Evolutionary conservation across 2,113 vertebrate genomes (phyloP).

Genomic region (Podarcis cretensis): DNA sequence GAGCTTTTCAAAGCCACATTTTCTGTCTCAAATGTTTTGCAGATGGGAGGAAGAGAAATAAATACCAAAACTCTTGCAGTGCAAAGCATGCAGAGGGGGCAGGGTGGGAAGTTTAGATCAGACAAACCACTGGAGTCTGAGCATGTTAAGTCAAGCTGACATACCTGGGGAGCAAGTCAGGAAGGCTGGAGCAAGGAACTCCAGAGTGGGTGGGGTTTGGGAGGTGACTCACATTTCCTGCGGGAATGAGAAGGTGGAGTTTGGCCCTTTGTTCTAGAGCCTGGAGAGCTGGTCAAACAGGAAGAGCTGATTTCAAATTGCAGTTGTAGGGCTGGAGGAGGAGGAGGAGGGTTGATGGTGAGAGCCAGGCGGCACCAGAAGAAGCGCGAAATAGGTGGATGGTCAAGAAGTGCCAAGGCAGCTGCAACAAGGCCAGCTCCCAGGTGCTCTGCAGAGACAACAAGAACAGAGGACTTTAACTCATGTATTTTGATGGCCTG

Average conservation of each 20-base stretch:
- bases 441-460: background rate
- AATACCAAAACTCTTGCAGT: too few species aligned
- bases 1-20: background rate
- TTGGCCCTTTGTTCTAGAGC: background rate
- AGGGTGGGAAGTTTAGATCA: background rate
- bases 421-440: background rate
- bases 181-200: background rate
- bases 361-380: background rate
- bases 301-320: slow-evolving; percentile 32
- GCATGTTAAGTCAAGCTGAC: background rate
- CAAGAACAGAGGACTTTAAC: background rate
- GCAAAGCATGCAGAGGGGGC: background rate
- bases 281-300: slow-evolving; percentile 65
- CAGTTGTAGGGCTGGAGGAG: slow-evolving; percentile 9
- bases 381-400: background rate
- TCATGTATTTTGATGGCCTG: background rate
- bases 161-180: background rate
- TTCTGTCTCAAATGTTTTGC: background rate
- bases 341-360: background rate
- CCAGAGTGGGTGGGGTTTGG: slow-evolving; percentile 39
- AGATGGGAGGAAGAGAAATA: too few species aligned
- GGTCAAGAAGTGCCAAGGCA: background rate
- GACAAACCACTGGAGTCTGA: background rate
- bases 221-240: slow-evolving; percentile 33
- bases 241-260: slow-evolving; percentile 51